phyloP scores from a whole-genome alignment of 2,888 invertebrate genomes.

The Bhutanitis thaidina region DNA sequence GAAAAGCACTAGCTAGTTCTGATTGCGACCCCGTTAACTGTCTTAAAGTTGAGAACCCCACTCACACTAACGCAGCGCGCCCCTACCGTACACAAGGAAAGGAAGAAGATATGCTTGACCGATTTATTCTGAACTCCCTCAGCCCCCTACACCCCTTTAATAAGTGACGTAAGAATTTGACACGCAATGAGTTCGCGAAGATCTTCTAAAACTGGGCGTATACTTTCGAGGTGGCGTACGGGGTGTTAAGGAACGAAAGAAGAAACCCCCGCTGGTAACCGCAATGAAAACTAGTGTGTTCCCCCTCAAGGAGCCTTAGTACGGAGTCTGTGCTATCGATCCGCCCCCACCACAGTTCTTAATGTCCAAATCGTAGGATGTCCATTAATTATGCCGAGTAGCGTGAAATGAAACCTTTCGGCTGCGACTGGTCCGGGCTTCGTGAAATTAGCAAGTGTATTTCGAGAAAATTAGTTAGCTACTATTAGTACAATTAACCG shows the following conservation, averaged over 20 bases:
- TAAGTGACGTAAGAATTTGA: conserved; percentile 30
- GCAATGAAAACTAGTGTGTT: conserved; percentile 40
- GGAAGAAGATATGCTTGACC: conserved; percentile 52
- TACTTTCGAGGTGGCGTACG: conserved; percentile 28
- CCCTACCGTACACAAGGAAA: conserved; percentile 50
- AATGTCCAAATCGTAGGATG: conserved; percentile 68
- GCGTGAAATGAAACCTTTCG: conserved; percentile 48
- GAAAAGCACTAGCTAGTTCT: conserved; percentile 68
- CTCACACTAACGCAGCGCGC: conserved; percentile 46
- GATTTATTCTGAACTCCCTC: conserved; percentile 35
- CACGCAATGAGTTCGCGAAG: conserved; percentile 47
- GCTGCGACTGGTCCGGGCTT: conserved; percentile 34
- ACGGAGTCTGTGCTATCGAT: conserved; percentile 61
- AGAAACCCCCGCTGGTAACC: conserved; percentile 55
- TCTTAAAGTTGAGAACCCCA: conserved; percentile 68
- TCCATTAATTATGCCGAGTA: conserved; percentile 67
- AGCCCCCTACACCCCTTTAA: conserved; percentile 29
- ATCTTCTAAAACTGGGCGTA: conserved; percentile 46
- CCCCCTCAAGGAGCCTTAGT: conserved; percentile 58
- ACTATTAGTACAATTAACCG: conserved; percentile 32
- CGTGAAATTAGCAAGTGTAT: conserved; percentile 24
- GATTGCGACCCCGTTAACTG: conserved; percentile 76
- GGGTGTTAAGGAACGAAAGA: conserved; percentile 67
- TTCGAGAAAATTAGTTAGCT: conserved; percentile 36
- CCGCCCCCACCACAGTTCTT: conserved; percentile 61